These are phyloP conservation scores for Agrochola circellaris DNA, from an alignment of 2,888 invertebrate species.

Conservation along the genomic window DNA sequence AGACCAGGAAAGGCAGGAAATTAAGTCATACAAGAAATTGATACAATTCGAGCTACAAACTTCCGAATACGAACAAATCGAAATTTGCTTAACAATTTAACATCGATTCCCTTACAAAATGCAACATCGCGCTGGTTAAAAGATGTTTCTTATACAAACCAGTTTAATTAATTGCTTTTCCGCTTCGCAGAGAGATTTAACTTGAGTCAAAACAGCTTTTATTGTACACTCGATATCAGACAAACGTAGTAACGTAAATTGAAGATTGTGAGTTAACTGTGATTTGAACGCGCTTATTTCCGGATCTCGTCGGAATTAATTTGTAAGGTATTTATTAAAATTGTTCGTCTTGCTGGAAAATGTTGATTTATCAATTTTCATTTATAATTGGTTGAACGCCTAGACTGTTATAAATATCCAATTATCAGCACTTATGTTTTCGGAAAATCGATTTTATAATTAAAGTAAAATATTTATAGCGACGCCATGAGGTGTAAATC, in stretches of 20 bases:
- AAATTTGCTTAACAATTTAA: slow-evolving; percentile 65
- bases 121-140: slow-evolving; percentile 57
- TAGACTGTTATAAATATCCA: slow-evolving; percentile 8
- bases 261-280: slow-evolving; percentile 67
- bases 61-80: slow-evolving; percentile 49
- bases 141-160: slow-evolving; percentile 75
- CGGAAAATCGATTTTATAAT: slow-evolving; percentile 26
- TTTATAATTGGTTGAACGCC: slow-evolving; percentile 16
- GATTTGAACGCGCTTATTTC: slow-evolving; percentile 50
- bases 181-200: slow-evolving; percentile 69
- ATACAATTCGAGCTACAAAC: slow-evolving; percentile 25
- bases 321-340: slow-evolving; percentile 58
- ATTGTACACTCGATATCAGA: slow-evolving; percentile 69
- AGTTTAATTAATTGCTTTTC: slow-evolving; percentile 79
- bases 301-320: slow-evolving; percentile 44
- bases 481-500: background rate
- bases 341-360: slow-evolving; percentile 32
- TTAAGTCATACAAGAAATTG: slow-evolving; percentile 20
- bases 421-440: slow-evolving; percentile 29
- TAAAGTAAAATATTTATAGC: slow-evolving; percentile 32
- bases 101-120: slow-evolving; percentile 66
- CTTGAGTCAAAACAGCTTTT: slow-evolving; percentile 68
- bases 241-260: slow-evolving; percentile 65
- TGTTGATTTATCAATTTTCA: slow-evolving; percentile 41
- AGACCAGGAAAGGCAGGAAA: background rate